These are phyloP conservation scores for Nebria ingens DNA, from an alignment of 1,140 invertebrate genomes.

Conservation along the genomic window DNA sequence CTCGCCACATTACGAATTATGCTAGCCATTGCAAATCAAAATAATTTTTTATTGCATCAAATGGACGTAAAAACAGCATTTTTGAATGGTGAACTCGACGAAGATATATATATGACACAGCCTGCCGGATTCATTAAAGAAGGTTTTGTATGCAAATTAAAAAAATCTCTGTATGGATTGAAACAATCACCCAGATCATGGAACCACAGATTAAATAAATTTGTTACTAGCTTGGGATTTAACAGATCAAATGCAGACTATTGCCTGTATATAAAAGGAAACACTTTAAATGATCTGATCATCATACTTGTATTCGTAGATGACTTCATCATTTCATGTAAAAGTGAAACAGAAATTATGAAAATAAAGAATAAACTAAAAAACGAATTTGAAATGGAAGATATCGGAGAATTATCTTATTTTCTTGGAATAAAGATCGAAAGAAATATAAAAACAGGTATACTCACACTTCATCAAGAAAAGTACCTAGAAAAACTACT, in stretches of 20 bases:
- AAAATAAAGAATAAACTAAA: not conserved
- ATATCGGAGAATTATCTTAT: not conserved
- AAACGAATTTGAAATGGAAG: not conserved
- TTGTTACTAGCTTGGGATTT: not conserved
- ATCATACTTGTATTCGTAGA: not conserved
- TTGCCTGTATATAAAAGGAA: not conserved
- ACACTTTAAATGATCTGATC: not conserved
- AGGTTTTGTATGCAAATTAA: not conserved
- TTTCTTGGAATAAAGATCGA: constrained; percentile 2
- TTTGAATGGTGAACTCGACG: constrained; percentile 30
- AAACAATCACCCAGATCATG: not conserved
- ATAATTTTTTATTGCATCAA: constrained; percentile 21
- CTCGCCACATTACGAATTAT: not conserved
- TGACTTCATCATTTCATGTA: not conserved
- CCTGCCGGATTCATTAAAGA: constrained; percentile 18
- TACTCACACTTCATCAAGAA: not conserved
- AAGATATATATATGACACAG: constrained; percentile 30
- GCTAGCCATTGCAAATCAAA: not conserved
- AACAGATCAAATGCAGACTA: not conserved
- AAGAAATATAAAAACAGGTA: not conserved
- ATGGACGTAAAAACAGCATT: constrained; percentile 36
- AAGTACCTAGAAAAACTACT: not conserved
- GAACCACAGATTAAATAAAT: not conserved
- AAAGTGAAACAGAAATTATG: not conserved
- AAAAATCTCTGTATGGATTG: not conserved